Base-by-base conservation (phyloP, 2,888 invertebrate genomes). In the Achlya flavicornis region DNA sequence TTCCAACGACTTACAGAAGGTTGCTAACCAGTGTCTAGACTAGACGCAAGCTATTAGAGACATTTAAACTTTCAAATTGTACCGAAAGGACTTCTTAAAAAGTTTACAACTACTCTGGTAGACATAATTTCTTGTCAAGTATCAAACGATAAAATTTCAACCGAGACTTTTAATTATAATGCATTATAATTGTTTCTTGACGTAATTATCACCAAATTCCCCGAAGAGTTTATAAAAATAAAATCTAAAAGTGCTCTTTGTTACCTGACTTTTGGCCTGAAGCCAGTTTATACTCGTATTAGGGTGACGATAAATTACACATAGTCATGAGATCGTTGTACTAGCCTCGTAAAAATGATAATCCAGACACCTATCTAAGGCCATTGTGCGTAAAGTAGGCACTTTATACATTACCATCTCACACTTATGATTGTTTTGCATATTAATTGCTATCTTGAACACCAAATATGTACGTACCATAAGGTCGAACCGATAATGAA, bases 321-420 rank as follows among this genome's bases (percentile, higher is more conserved):
- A 63, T 60, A 58, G 58, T 65, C 63, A 33, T 66, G 61, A 64
- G 63, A 59, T 57, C 61, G 65, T 68, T 66, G 53, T 53, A 53
- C 62, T 60, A 70, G 46, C 43, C 64, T 69, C 71, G 62, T 73
- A 68, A 70, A 66, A 65, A 71, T 70, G 66, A 53, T 60, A 71
- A 67, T 73, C 53, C 14, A 53, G 53, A 19, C 53, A 53, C 53
- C 53, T 16, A 53, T 19, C 19, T 53, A 19, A 53, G 53, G 53
- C 19, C 53, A 53, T 53, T 53, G 19, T 14, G 53, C 53, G 53
- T 53, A 19, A 53, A 53, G 53, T 19, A 46, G 4, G 4, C 14
- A 53, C 19, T 53, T 19, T 53, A 53, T 53, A 53, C 53, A 53
- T 53, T 53, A 53, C 8, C 19, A 53, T 19, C 53, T 19, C 10